These are phyloP conservation scores for Lichenostomus cassidix DNA, from an alignment of 2,113 vertebrate genomes.

Conservation along the genomic window DNA sequence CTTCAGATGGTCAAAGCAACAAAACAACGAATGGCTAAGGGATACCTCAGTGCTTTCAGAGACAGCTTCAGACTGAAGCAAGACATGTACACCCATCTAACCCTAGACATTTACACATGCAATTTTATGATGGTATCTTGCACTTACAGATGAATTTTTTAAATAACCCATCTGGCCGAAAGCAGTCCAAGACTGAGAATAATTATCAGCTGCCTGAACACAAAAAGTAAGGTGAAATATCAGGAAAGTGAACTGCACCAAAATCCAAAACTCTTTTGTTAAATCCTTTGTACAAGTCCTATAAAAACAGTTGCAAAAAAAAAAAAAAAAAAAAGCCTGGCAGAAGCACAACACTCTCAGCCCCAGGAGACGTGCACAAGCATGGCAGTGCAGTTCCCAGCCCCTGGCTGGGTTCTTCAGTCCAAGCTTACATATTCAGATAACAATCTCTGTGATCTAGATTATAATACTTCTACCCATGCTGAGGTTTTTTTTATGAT, in stretches of 20 bases:
- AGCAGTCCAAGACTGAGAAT: not conserved
- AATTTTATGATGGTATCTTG: not conserved
- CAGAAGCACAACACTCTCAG: not conserved
- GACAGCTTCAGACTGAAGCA: not conserved
- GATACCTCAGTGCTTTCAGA: not conserved
- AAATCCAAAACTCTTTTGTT: not conserved
- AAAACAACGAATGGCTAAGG: not conserved
- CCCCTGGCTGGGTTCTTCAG: not conserved
- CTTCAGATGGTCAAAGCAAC: not conserved
- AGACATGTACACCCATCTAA: not conserved
- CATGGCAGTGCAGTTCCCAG: not conserved
- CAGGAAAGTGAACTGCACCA: not conserved
- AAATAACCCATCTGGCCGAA: not conserved
- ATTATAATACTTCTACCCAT: not conserved
- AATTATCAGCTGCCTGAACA: not conserved
- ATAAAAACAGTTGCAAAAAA: not conserved
- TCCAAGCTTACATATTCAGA: not conserved
- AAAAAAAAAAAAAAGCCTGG: not conserved
- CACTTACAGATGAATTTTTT: not conserved
- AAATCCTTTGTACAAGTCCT: not conserved
- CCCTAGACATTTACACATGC: not conserved
- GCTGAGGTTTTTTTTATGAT: not conserved
- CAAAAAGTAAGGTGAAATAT: not conserved
- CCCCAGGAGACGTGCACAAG: not conserved
- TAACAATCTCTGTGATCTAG: not conserved